Percentiles rank a stretch among this genome's conserved stretches.
These are phyloP conservation scores for Rhadinocentrus ornatus DNA, from an alignment of 2,797 vertebrate species.

Conservation along the genomic window DNA sequence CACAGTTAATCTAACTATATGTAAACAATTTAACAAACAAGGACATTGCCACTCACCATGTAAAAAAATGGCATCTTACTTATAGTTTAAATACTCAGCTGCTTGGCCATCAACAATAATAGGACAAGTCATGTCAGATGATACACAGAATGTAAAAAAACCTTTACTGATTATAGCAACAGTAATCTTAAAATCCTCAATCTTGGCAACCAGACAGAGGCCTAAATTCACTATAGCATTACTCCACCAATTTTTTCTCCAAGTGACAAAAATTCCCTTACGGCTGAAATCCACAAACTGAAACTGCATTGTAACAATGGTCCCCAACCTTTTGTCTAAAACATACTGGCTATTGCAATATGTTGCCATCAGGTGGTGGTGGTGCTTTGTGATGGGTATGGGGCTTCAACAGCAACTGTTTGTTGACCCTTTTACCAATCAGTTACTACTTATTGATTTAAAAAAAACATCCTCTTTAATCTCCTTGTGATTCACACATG, in stretches of 20 bases:
- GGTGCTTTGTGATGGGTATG: too few species aligned
- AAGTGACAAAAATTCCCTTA: neutral
- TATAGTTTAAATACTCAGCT: slow-evolving; percentile 20
- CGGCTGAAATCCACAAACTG: neutral
- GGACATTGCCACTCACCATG: slow-evolving; percentile 2
- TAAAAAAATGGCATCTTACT: slow-evolving; percentile 23
- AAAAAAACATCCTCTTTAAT: too few species aligned
- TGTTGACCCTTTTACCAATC: neutral
- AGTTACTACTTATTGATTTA: too few species aligned
- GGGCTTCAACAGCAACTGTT: neutral
- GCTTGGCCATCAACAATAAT: neutral
- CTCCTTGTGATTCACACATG: neutral
- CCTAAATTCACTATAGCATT: neutral
- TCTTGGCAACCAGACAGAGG: slow-evolving; percentile 18
- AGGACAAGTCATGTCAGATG: neutral
- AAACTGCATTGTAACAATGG: neutral
- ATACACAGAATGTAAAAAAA: neutral
- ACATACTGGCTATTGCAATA: neutral
- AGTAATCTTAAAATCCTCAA: slow-evolving; percentile 1
- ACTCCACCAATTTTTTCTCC: neutral
- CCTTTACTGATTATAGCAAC: slow-evolving; percentile 4
- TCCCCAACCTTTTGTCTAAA: neutral
- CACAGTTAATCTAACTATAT: slow-evolving; percentile 34
- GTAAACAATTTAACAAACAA: slow-evolving; percentile 37
- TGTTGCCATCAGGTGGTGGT: neutral